Conservation (phyloP, 2,797 vertebrate species). For the Lerista edwardsae region DNA sequence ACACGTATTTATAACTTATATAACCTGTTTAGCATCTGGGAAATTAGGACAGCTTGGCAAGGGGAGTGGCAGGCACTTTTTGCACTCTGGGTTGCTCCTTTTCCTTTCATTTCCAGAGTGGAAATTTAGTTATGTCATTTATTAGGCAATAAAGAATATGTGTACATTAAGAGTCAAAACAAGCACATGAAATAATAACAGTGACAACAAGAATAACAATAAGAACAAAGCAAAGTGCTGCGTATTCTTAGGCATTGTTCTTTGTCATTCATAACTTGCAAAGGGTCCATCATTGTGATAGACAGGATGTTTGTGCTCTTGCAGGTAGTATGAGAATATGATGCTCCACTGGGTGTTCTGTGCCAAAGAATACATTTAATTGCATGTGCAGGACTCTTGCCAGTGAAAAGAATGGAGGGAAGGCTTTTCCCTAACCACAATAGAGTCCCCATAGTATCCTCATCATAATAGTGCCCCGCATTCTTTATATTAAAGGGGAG, state of each 20-base stretch:
- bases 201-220: too few relatives aligned
- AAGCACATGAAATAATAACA: neutral
- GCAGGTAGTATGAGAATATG: neutral
- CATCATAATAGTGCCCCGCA: neutral
- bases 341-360: neutral
- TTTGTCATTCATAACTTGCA: neutral
- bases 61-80: accelerated
- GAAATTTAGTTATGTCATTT: conserved; percentile 22
- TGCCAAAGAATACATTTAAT: neutral
- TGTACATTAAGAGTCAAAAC: neutral
- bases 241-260: too few relatives aligned
- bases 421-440: neutral
- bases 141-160: neutral
- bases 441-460: neutral
- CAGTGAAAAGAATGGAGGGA: neutral
- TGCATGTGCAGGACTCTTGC: neutral
- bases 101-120: conserved; percentile 17
- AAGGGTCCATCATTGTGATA: neutral
- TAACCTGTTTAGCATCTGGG: conserved; percentile 32
- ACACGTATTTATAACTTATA: conserved; percentile 38
- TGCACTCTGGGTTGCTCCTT: conserved; percentile 4
- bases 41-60: conserved; percentile 51
- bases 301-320: neutral
- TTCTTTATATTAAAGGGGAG: neutral
- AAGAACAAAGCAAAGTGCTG: too few relatives aligned